A percentile compares a stretch with the other conserved stretches of the same genome.
Conservation (phyloP, 2,888 invertebrate species). For the Caenorhabditis sp. region DNA sequence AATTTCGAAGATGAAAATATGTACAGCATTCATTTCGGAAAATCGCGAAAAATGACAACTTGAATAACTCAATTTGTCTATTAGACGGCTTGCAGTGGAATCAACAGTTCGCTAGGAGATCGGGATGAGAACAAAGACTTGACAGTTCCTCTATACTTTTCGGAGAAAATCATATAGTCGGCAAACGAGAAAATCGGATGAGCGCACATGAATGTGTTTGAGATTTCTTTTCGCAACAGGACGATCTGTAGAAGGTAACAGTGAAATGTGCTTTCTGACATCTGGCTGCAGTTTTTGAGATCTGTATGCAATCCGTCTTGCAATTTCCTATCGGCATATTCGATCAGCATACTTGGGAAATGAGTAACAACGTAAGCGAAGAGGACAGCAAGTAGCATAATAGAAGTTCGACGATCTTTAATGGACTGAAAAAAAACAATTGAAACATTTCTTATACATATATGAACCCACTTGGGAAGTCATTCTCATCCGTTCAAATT, state of each 20-base stretch:
- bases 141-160: slow-evolving; percentile 27
- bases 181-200: slow-evolving; percentile 37
- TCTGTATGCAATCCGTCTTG: neutral
- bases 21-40: neutral
- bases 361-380: slow-evolving; percentile 44
- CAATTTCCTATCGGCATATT: slow-evolving; percentile 13
- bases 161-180: slow-evolving; percentile 33
- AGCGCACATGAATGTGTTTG: slow-evolving; percentile 43
- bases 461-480: slow-evolving; percentile 26
- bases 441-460: neutral
- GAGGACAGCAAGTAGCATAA: slow-evolving; percentile 38
- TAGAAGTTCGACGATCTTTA: slow-evolving; percentile 20
- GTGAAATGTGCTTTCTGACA: neutral
- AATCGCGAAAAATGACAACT: neutral
- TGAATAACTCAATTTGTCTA: neutral
- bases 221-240: slow-evolving; percentile 7
- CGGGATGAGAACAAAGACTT: neutral
- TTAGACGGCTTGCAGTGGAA: neutral
- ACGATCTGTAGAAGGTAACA: neutral
- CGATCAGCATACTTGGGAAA: slow-evolving; percentile 44
- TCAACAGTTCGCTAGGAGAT: neutral
- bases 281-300: neutral
- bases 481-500: slow-evolving; percentile 34
- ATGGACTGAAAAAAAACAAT: slow-evolving; percentile 13
- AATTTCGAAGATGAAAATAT: no score